Base-by-base conservation (phyloP, 2,797 vertebrate species). In the Remorina albescens region DNA sequence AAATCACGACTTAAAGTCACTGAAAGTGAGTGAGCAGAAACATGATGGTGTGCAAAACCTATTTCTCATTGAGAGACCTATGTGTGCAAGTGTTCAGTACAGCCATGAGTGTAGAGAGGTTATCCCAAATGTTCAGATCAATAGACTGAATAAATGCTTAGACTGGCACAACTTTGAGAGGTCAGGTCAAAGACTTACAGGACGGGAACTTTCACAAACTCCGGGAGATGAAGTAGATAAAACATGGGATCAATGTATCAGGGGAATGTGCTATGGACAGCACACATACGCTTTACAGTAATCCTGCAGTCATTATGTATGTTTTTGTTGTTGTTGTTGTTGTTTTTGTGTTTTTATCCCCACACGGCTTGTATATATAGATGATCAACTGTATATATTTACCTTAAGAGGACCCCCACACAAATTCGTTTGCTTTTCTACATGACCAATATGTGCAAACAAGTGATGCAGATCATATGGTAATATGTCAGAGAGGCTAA, bases 121-220 rank as follows among this genome's bases (percentile, higher is more conserved):
- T 76, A 76, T 67, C 69, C 25, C 46, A 62, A 71, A 76, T 13
- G 59, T 36, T 56, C 26, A 49, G 86, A 90, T 91, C 86, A 73
- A 88, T 87, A 75, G 49, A 37, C 53, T 64, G 71, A 86, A 86
- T 76, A 85, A 89, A 87, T 81, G 88, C 88, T 90, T 78, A 81
- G 74, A 80, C 68, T 42, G 56, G 87, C 79, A 86, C 60, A 83
- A 85, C 32, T 73, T 21, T 58, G 76, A 67, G 59, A 39, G 50
- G 68, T 78, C 65, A 39, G 71, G 50, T 71, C 51, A 79, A 85
- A 81, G 82, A 81, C 80, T 74, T 59, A 44, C 34, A 72, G 71
- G 63, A 69, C 71, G 69, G 67, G 53, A 36, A 78, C 13, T 54
- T 74, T 63, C 54, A 49, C 44, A 74, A 65, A 74, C 71, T 69